These are phyloP conservation scores for Drosophila robusta DNA, from an alignment of 2,888 invertebrate species.

Conservation along the genomic window DNA sequence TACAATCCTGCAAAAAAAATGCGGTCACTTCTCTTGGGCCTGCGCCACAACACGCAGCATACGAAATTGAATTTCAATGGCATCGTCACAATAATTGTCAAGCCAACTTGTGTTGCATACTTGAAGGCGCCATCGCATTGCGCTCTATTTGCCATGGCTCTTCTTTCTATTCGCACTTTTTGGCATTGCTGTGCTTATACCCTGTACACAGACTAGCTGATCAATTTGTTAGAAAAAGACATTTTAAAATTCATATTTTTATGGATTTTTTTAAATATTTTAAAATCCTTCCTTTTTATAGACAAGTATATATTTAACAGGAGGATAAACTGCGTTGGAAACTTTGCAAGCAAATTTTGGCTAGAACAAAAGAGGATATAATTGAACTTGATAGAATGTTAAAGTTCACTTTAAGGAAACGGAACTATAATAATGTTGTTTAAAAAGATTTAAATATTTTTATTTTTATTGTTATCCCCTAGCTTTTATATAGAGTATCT, in stretches of 20 bases:
- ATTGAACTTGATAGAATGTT: no score
- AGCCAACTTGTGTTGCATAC: slow-evolving; percentile 64
- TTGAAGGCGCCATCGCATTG: slow-evolving; percentile 43
- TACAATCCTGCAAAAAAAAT: background rate
- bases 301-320: background rate
- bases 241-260: no score
- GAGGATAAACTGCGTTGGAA: background rate
- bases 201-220: background rate
- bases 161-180: slow-evolving; percentile 20
- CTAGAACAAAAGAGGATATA: no score
- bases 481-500: slow-evolving; percentile 21
- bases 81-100: slow-evolving; percentile 74
- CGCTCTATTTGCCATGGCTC: slow-evolving; percentile 44
- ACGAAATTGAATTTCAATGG: slow-evolving; percentile 73
- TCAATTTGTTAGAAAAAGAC: no score
- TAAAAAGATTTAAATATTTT: background rate
- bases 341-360: no score
- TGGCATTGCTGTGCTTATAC: slow-evolving; percentile 32
- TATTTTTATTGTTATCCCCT: no score
- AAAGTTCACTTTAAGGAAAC: no score
- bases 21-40: slow-evolving; percentile 13
- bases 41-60: slow-evolving; percentile 40
- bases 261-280: no score
- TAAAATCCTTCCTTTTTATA: no score
- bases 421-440: no score